phyloP scores from a whole-genome alignment of 64 coral and sea anemone species.

The Actinia equina region DNA sequence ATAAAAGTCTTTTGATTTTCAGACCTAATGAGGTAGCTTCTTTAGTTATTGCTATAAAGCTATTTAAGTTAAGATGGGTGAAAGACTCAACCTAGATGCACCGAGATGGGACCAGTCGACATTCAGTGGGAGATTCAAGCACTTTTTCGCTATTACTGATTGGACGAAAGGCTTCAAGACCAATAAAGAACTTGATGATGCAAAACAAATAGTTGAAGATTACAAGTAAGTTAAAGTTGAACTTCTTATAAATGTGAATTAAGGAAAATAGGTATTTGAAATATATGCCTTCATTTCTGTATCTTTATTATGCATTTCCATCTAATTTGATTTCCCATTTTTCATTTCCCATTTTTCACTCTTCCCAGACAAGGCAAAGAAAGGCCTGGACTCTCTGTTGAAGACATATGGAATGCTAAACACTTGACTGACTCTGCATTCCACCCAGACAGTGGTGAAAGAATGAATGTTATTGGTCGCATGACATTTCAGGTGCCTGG shows the following conservation, averaged over 20 bases:
- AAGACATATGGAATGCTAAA: slow-evolving; percentile 90
- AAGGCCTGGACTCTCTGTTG: slow-evolving; percentile 39
- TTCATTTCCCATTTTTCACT: background rate
- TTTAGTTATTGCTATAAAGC: background rate
- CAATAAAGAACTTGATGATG: slow-evolving; percentile 81
- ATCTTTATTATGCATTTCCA: background rate
- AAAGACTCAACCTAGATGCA: slow-evolving; percentile 62
- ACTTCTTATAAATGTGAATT: too few relatives aligned
- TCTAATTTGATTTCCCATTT: background rate
- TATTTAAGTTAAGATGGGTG: background rate
- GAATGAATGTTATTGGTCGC: slow-evolving; percentile 90
- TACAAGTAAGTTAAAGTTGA: slow-evolving; percentile 53
- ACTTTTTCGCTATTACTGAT: slow-evolving; percentile 90
- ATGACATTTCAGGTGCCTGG: slow-evolving; percentile 99
- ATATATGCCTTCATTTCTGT: too few relatives aligned
- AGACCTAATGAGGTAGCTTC: background rate
- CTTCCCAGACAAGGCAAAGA: slow-evolving; percentile 60
- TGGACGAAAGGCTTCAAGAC: slow-evolving; percentile 78
- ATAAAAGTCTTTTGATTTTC: background rate
- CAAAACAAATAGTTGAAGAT: slow-evolving; percentile 65
- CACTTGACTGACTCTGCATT: slow-evolving; percentile 96
- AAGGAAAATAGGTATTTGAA: too few relatives aligned
- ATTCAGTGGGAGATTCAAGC: slow-evolving; percentile 87
- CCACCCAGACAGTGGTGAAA: slow-evolving; percentile 95
- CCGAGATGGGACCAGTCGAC: slow-evolving; percentile 94